Evolutionary conservation across 1,140 invertebrate species (phyloP), one percentile per base, ranked within the genome.

Genomic region (Bursaphelenchus mucronatus): DNA sequence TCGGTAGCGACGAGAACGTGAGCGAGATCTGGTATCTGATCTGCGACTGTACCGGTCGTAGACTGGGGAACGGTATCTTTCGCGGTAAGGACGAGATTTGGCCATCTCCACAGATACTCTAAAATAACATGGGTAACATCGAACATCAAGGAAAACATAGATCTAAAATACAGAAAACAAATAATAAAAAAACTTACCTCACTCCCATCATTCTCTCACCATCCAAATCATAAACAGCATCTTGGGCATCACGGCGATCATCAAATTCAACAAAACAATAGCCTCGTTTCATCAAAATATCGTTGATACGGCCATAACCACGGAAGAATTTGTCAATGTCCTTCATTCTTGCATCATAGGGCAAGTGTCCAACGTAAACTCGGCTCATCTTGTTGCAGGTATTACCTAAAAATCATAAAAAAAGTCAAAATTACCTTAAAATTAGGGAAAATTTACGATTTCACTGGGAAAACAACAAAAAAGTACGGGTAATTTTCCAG

Each of bases 311-410:
- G 11, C 62, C 62, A 61, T 64, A 64, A n/a, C 62, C 53, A 39
- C 40, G 13, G 39, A 64, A 61, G 40, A 64, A 64, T 17, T 47
- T 46, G 15, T 64, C 62, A 8, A 64, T 17, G 49, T 64, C 62
- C 10, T 41, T 40, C 49, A 61, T 54, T 21, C 62, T 41, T 13
- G 45, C 62, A 17, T 46, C 11, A n/a, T 58, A 64, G n/a, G 52
- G 55, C 13, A 64, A 40, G 15, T 45, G 62, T n/a, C 62, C 62
- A 46, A 64, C 57, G 59, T 64, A 64, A n/a, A 64, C 44, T 13
- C 62, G 59, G 17, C 45, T 21, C 59, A 62, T 62, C 49, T 30
- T 30, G 30, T 30, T 5, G 30, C 30, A 30, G 30, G 30, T 30
- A 5, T 30, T 30, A 30, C 30, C 30, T 30, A 30, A 30, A 30